Percentiles rank a stretch among this genome's conserved stretches.
phyloP scores from a whole-genome alignment of 2,797 vertebrate species.

The Thalassophryne amazonica region DNA sequence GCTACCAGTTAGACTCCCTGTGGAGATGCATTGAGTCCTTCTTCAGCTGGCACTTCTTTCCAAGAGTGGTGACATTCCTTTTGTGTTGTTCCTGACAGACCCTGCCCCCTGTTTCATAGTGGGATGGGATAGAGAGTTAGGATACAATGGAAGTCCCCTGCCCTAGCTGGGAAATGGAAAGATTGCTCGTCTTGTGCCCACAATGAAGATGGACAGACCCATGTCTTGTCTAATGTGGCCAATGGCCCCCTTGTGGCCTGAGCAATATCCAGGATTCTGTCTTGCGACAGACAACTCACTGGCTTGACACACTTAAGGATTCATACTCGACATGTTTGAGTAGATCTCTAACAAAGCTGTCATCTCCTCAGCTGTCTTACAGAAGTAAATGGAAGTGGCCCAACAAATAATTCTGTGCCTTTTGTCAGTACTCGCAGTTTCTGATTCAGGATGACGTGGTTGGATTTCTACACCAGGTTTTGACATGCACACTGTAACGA shows the following conservation, averaged over 20 bases:
- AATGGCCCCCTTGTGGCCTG: constrained; percentile 34
- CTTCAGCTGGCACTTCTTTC: constrained; percentile 65
- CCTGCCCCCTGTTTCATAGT: constrained; percentile 36
- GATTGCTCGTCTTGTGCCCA: constrained; percentile 55
- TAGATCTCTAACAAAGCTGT: not conserved
- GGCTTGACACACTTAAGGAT: constrained; percentile 1
- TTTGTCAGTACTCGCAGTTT: not conserved
- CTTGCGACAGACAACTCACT: constrained; percentile 1
- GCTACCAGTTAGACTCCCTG: constrained; percentile 62
- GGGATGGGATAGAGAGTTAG: constrained; percentile 45
- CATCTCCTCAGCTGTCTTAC: constrained; percentile 5
- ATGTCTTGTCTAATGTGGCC: constrained; percentile 46
- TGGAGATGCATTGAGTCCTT: constrained; percentile 59
- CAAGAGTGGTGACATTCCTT: constrained; percentile 64
- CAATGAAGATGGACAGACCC: constrained; percentile 60
- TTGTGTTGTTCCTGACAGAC: constrained; percentile 66
- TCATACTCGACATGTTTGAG: not conserved
- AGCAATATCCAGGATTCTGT: constrained; percentile 10
- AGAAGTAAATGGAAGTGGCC: not conserved
- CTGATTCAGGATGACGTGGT: not conserved
- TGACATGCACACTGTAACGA: not conserved
- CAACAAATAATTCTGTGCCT: not conserved
- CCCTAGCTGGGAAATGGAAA: constrained; percentile 72
- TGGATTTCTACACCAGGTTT: not conserved
- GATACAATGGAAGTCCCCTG: constrained; percentile 61